Evolutionary conservation across 2,113 vertebrate genomes (phyloP).

Genomic region (Haemorhous mexicanus): DNA sequence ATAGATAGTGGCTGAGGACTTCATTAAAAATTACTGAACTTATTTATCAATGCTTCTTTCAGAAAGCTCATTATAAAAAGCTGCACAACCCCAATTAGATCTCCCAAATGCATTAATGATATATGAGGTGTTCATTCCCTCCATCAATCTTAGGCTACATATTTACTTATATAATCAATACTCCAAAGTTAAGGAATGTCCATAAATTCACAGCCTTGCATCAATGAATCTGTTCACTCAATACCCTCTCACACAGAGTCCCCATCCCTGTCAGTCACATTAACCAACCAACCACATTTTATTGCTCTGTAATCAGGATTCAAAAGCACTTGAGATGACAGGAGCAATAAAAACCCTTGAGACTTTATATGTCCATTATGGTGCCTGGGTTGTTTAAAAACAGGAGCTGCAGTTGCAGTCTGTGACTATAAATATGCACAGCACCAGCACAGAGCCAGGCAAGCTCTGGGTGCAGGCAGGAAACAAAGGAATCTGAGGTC

Average conservation of each 20-base stretch:
- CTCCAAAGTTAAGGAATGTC: neutral
- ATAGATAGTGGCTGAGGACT: neutral
- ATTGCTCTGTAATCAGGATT: neutral
- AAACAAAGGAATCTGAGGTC: neutral
- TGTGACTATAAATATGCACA: neutral
- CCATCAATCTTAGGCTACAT: neutral
- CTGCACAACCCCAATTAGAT: neutral
- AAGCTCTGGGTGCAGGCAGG: neutral
- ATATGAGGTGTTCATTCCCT: neutral
- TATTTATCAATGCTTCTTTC: neutral
- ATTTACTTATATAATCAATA: constrained; percentile 14
- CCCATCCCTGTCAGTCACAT: neutral
- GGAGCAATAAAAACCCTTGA: neutral
- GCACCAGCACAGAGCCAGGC: neutral
- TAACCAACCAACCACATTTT: neutral
- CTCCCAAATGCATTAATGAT: neutral
- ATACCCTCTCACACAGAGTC: neutral
- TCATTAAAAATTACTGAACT: constrained; percentile 1
- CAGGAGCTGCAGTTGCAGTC: neutral
- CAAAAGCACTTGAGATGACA: constrained; percentile 10
- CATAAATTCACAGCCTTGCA: neutral
- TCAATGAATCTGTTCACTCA: neutral
- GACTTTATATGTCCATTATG: neutral
- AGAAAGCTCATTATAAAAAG: neutral
- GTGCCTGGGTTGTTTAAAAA: neutral